Conservation (phyloP, 2,888 invertebrate genomes). For the Eristalis pertinax region DNA sequence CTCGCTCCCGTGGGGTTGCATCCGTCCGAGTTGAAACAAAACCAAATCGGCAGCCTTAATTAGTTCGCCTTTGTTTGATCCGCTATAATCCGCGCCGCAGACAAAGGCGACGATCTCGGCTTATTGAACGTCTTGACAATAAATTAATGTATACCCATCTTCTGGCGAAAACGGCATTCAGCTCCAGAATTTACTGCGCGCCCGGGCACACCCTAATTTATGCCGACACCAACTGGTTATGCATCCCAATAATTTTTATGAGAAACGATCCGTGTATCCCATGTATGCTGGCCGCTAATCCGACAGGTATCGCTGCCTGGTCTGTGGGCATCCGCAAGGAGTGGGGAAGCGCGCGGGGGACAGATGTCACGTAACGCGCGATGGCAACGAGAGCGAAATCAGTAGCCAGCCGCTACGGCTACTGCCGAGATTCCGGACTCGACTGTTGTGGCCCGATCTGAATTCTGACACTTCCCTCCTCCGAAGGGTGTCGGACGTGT, state of each 20-base stretch:
- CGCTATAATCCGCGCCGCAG: slow-evolving; percentile 48
- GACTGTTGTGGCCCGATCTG: slow-evolving; percentile 44
- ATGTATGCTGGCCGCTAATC: slow-evolving; percentile 45
- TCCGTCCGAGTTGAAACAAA: slow-evolving; percentile 28
- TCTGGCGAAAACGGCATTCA: slow-evolving; percentile 49
- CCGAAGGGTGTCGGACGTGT: neutral
- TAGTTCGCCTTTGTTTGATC: slow-evolving; percentile 61
- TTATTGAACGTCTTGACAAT: slow-evolving; percentile 63
- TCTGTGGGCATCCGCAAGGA: neutral
- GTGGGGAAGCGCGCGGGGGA: neutral
- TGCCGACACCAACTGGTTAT: slow-evolving; percentile 71
- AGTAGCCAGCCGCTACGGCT: slow-evolving; percentile 59
- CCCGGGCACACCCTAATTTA: slow-evolving; percentile 64
- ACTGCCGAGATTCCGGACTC: slow-evolving; percentile 38
- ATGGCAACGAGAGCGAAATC: slow-evolving; percentile 34
- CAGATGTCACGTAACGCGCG: slow-evolving; percentile 43
- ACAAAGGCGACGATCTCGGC: slow-evolving; percentile 60
- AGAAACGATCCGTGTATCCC: slow-evolving; percentile 52
- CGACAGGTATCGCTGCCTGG: slow-evolving; percentile 54
- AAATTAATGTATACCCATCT: slow-evolving; percentile 45
- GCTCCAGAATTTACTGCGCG: slow-evolving; percentile 41
- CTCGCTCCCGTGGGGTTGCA: neutral
- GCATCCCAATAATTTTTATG: slow-evolving; percentile 66
- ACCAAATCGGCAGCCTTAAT: slow-evolving; percentile 53
- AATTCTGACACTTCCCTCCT: slow-evolving; percentile 48